These are phyloP conservation scores for Hozukius guyotensis DNA, from an alignment of 2,797 vertebrate species.

Conservation along the genomic window DNA sequence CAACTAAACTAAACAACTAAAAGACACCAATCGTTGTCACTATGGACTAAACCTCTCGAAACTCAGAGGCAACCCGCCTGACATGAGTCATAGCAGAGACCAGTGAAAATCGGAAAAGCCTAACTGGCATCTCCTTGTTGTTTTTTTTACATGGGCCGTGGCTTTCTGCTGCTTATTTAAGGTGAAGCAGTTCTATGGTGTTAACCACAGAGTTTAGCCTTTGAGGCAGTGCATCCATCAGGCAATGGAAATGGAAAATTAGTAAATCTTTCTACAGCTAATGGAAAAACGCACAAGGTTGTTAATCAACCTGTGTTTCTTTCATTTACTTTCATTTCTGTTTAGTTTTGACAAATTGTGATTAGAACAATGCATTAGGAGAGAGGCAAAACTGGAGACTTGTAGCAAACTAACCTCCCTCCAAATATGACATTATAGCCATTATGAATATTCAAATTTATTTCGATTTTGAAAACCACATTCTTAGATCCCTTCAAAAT, in stretches of 20 bases:
- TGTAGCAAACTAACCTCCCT: not conserved
- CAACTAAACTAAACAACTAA: not conserved
- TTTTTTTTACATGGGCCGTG: not conserved
- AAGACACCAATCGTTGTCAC: not conserved
- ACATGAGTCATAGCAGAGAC: not conserved
- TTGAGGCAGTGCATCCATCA: not conserved
- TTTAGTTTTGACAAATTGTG: not conserved
- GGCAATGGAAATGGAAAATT: not conserved
- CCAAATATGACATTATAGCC: not conserved
- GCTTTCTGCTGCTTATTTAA: not conserved
- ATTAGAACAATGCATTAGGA: not conserved
- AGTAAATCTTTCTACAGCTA: not conserved
- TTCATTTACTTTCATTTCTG: not conserved
- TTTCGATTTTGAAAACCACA: not conserved
- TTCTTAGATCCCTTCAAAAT: not conserved
- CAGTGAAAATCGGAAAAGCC: not conserved
- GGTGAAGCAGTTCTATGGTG: not conserved
- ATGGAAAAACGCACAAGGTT: not conserved
- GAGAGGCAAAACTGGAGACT: not conserved
- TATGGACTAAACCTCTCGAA: not conserved
- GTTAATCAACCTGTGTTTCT: not conserved
- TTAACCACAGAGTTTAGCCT: not conserved
- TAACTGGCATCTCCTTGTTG: not conserved
- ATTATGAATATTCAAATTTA: not conserved
- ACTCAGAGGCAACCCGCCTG: not conserved